Conservation (phyloP, 2,797 vertebrate genomes). For the Spheniscus humboldti region DNA sequence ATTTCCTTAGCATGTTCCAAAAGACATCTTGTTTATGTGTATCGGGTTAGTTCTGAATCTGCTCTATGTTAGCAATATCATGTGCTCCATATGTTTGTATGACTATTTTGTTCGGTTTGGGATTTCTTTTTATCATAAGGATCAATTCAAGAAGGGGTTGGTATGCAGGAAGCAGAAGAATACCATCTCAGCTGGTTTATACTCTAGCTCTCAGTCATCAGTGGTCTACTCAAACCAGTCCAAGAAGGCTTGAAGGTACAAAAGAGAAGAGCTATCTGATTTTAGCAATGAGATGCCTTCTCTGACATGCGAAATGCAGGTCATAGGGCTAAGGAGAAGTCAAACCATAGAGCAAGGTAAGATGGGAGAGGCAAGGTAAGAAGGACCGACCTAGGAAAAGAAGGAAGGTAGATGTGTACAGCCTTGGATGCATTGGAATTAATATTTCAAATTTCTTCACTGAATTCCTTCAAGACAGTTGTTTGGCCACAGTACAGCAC, state of each 20-base stretch:
- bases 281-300: not conserved
- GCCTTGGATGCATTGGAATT: not conserved
- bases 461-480: not conserved
- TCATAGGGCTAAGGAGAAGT: not conserved
- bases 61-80: not conserved
- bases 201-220: not conserved
- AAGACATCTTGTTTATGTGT: not conserved
- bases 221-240: not conserved
- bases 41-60: not conserved
- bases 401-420: not conserved
- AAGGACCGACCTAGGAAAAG: not conserved
- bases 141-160: constrained; percentile 12
- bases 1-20: not conserved
- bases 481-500: not conserved
- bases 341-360: not conserved
- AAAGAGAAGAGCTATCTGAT: not conserved
- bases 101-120: not conserved
- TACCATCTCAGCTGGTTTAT: not conserved
- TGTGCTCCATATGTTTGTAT: not conserved
- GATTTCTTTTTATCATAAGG: not conserved
- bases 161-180: not conserved
- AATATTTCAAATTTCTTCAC: not conserved
- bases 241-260: not conserved
- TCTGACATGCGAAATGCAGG: not conserved
- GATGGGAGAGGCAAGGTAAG: not conserved